Evolutionary conservation across 2,113 vertebrate genomes (phyloP).

Genomic region (Corythaixoides concolor): DNA sequence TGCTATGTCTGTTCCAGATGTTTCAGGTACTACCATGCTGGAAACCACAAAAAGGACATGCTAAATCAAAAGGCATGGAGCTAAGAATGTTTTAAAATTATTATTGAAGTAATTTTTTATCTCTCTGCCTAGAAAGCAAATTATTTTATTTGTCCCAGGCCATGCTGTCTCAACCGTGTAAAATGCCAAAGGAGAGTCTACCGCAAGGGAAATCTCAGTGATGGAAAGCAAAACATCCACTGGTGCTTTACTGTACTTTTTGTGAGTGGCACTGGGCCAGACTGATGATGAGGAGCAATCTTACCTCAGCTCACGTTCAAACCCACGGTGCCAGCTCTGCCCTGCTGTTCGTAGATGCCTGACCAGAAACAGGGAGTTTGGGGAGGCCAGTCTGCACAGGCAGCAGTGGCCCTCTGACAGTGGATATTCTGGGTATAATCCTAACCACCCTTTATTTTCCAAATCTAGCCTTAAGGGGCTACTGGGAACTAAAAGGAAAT

Average conservation of each 20-base stretch:
- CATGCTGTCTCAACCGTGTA: rapidly evolving
- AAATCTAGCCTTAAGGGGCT: not conserved
- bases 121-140: not conserved
- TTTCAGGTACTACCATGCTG: not conserved
- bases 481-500: not conserved
- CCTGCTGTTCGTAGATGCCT: not conserved
- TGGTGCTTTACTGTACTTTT: not conserved
- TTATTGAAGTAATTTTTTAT: not conserved
- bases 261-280: not conserved
- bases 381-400: not conserved
- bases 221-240: not conserved
- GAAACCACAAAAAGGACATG: not conserved
- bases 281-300: not conserved
- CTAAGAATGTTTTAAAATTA: not conserved
- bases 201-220: not conserved
- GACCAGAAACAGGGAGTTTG: not conserved
- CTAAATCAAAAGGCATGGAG: not conserved
- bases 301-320: not conserved
- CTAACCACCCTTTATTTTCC: not conserved
- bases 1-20: not conserved
- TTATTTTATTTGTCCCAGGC: not conserved
- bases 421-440: not conserved
- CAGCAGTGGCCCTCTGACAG: not conserved
- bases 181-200: not conserved
- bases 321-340: not conserved